phyloP scores from a whole-genome alignment of 2,113 vertebrate species.

The Sinocyclocheilus anshuiensis region DNA sequence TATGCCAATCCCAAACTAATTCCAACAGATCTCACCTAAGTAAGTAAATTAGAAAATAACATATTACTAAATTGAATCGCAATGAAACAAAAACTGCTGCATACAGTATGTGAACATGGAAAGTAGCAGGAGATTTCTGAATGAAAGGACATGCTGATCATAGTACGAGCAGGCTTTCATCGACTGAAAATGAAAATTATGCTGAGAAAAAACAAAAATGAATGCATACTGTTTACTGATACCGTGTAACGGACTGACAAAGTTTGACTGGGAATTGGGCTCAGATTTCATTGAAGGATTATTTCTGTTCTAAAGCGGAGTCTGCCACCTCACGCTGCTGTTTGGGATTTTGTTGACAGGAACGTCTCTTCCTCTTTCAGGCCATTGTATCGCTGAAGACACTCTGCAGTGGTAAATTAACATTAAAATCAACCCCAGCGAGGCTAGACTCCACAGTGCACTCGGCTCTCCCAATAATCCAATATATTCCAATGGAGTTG shows the following conservation, averaged over 20 bases:
- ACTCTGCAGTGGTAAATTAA: slow-evolving; percentile 85
- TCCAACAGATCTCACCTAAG: not conserved
- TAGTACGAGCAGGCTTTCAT: not conserved
- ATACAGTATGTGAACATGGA: not conserved
- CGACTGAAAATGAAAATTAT: not conserved
- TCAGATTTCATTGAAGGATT: slow-evolving; percentile 45
- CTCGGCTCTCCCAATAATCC: slow-evolving; percentile 87
- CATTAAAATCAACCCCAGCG: slow-evolving; percentile 84
- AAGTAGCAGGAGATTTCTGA: not conserved
- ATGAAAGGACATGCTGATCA: not conserved
- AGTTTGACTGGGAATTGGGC: slow-evolving; percentile 63
- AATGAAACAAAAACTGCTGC: not conserved
- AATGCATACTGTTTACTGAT: slow-evolving; percentile 60
- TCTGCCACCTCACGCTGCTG: slow-evolving; percentile 69
- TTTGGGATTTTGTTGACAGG: slow-evolving; percentile 85
- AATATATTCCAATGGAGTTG: slow-evolving; percentile 83
- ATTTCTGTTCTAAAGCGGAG: slow-evolving; percentile 53
- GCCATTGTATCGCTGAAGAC: slow-evolving; percentile 82
- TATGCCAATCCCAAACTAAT: not conserved
- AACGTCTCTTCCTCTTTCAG: slow-evolving; percentile 79
- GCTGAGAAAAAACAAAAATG: slow-evolving; percentile 49
- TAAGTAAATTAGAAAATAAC: not conserved
- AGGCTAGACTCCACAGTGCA: slow-evolving; percentile 79
- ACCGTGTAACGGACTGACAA: slow-evolving; percentile 59
- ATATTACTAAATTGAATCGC: not conserved